A percentile compares a stretch with the other conserved stretches of the same genome.
phyloP scores from a whole-genome alignment of 2,113 vertebrate species.

The Oxyruncus cristatus region DNA sequence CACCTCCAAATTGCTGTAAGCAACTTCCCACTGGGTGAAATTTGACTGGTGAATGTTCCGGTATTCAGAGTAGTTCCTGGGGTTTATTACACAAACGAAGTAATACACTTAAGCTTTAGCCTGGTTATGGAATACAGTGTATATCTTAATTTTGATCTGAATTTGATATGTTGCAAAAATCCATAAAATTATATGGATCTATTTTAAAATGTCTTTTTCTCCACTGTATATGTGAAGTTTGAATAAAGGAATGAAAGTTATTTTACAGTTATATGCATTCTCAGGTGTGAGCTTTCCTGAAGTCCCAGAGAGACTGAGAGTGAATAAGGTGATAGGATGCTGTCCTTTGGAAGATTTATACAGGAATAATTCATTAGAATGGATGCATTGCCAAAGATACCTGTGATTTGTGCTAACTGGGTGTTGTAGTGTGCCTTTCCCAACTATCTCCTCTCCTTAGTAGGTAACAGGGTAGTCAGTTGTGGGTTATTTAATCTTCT shows the following conservation, averaged over 20 bases:
- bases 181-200: constrained; percentile 58
- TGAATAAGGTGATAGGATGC: constrained; percentile 3
- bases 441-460: not conserved
- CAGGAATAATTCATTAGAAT: not conserved
- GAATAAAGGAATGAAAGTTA: constrained; percentile 65
- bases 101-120: constrained; percentile 42
- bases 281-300: constrained; percentile 54
- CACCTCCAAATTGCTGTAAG: constrained; percentile 18
- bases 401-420: not conserved
- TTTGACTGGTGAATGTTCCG: constrained; percentile 53
- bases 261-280: constrained; percentile 63
- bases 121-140: constrained; percentile 66
- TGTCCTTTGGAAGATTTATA: not conserved
- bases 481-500: not conserved
- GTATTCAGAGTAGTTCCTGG: constrained; percentile 42
- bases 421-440: not conserved
- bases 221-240: constrained; percentile 68
- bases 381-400: not conserved
- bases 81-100: constrained; percentile 38
- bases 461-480: not conserved
- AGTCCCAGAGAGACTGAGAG: not conserved
- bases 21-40: constrained; percentile 4
- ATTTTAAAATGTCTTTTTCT: constrained; percentile 71
- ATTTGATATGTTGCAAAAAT: constrained; percentile 67
- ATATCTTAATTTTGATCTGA: constrained; percentile 65